A percentile compares a stretch with the other conserved stretches of the same genome.
These are phyloP conservation scores for Hemistola chrysoprasaria DNA, from an alignment of 2,888 invertebrate genomes.

Conservation along the genomic window DNA sequence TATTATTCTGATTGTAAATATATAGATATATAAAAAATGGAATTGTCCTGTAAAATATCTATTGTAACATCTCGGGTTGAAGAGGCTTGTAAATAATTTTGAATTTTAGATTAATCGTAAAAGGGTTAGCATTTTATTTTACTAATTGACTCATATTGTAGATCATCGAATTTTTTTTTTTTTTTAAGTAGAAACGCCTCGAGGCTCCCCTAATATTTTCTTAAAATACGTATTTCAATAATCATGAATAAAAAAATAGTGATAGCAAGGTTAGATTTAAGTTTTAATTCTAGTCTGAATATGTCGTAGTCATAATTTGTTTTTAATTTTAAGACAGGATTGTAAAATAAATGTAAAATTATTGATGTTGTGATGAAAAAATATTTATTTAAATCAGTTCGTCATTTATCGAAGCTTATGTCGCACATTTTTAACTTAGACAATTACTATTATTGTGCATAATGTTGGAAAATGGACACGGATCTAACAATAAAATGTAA, in stretches of 20 bases:
- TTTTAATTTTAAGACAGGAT: constrained; percentile 42
- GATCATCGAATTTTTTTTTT: constrained; percentile 49
- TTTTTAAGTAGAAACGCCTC: constrained; percentile 36
- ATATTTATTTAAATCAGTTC: constrained; percentile 41
- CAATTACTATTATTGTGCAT: constrained; percentile 47
- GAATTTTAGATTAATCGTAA: constrained; percentile 46
- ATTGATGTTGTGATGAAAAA: constrained; percentile 32
- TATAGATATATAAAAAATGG: constrained; percentile 59
- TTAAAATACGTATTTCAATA: constrained; percentile 36
- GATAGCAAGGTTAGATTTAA: constrained; percentile 50
- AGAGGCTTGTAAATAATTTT: constrained; percentile 73
- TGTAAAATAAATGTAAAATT: constrained; percentile 22
- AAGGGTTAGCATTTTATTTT: constrained; percentile 29
- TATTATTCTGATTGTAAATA: constrained; percentile 65
- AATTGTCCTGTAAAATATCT: constrained; percentile 64
- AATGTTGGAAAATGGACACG: constrained; percentile 24
- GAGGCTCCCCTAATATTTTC: constrained; percentile 39
- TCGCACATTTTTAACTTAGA: constrained; percentile 66
- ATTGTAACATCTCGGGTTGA: constrained; percentile 42
- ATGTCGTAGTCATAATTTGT: constrained; percentile 68
- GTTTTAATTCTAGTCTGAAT: constrained; percentile 75
- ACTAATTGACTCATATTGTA: constrained; percentile 34
- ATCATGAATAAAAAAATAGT: constrained; percentile 39
- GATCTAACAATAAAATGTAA: constrained; percentile 24
- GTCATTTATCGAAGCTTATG: constrained; percentile 56